Evolutionary conservation across 2,888 invertebrate species (phyloP), one percentile per base, ranked within the genome.

Genomic region (Nipponacmea schrenckii): DNA sequence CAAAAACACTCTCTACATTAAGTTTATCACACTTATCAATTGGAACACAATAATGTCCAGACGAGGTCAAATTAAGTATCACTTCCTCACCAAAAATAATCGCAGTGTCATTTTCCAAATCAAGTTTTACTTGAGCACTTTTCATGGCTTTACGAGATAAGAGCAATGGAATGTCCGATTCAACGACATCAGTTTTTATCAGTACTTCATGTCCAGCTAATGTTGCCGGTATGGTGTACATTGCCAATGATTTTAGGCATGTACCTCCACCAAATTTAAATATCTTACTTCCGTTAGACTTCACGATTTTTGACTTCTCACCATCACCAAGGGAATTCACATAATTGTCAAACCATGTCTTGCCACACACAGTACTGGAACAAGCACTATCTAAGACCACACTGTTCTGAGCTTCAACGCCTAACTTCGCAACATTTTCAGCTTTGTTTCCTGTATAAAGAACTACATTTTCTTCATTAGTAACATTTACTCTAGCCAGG

Each of bases 301-400:
- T 26, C 50, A 44, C 48, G 27, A 63, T 64, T 20, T 56, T 73
- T 8, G 46, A n/a, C n/a, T n/a, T n/a, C n/a, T 20, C 31, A 64
- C 65, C 45, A 48, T 46, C 1, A 71, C 44, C 10, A 67, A 67
- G 17, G 72, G 31, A 7, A 75, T n/a, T n/a, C n/a, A n/a, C n/a
- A n/a, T n/a, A n/a, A n/a, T n/a, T n/a, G n/a, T n/a, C n/a, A n/a
- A n/a, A 20, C 75, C 77, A 79, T 2, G 24, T 70, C 64, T 72
- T 64, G 8, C 76, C 75, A 69, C 78, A 77, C 8, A 77, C 74
- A 17, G 76, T 78, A 62, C 77, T 77, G 56, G 73, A 77, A 62
- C 78, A 79, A 48, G 76, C 78, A 74, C 78, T 78, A 50, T 78
- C 77, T 64, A 78, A 62, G 2, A 76, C 74, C 15, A 72, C 79